These are phyloP conservation scores for Thunnus albacares DNA, from an alignment of 2,797 vertebrate genomes.

Conservation along the genomic window DNA sequence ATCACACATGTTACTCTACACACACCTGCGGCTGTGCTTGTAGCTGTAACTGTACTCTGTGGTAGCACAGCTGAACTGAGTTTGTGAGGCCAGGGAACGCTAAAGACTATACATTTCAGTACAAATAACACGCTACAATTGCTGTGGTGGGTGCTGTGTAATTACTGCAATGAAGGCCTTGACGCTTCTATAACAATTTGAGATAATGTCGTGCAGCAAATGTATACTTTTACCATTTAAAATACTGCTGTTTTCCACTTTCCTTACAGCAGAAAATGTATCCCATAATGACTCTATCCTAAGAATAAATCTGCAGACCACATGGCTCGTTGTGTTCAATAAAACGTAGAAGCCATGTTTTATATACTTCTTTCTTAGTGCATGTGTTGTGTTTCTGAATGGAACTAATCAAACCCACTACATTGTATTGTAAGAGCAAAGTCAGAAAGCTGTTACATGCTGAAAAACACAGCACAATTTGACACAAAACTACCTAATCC, in stretches of 20 bases:
- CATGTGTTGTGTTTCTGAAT: conserved; percentile 8
- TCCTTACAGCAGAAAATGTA: conserved; percentile 18
- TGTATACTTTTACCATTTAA: conserved; percentile 4
- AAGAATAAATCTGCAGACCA: conserved; percentile 7
- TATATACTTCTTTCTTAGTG: conserved; percentile 24
- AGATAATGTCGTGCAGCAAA: conserved; percentile 11
- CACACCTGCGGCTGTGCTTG: conserved; percentile 81
- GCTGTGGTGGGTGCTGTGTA: conserved; percentile 14
- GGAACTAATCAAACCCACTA: conserved; percentile 36
- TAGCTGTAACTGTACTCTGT: conserved; percentile 63
- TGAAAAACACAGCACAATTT: conserved; percentile 8
- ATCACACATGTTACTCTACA: conserved; percentile 74
- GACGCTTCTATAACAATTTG: conserved; percentile 7
- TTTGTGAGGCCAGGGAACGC: conserved; percentile 23
- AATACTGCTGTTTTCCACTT: conserved; percentile 5
- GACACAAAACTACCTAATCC: neutral
- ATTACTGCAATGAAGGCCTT: conserved; percentile 28
- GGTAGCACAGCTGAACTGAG: conserved; percentile 48
- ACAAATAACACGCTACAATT: conserved; percentile 23
- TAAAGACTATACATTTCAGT: conserved; percentile 48
- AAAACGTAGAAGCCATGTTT: conserved; percentile 38
- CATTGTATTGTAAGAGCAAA: conserved; percentile 1
- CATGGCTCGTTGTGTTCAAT: conserved; percentile 45
- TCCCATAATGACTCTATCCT: conserved; percentile 12
- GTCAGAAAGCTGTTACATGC: neutral